These are phyloP conservation scores for Icerya purchasi DNA, from an alignment of 2,888 invertebrate species.

Conservation along the genomic window DNA sequence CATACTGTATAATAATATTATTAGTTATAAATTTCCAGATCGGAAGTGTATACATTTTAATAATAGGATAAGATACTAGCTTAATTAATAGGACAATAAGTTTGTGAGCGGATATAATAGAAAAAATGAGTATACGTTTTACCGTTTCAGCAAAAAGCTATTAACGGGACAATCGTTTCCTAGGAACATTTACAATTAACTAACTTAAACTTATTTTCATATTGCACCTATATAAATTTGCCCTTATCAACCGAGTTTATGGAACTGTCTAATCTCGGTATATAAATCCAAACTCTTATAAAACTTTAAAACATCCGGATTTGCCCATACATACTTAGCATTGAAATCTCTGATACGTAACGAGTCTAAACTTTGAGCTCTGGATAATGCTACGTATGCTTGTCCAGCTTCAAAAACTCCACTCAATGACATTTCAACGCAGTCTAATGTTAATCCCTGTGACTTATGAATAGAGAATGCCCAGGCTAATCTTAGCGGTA, in stretches of 20 bases:
- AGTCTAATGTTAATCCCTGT: conserved; percentile 68
- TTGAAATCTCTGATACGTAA: conserved; percentile 75
- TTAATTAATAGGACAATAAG: too few species aligned
- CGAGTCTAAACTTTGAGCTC: conserved; percentile 68
- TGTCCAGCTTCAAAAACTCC: conserved; percentile 90
- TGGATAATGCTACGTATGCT: conserved; percentile 83
- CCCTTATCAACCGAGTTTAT: conserved; percentile 4
- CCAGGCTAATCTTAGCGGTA: conserved; percentile 85
- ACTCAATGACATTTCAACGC: conserved; percentile 79
- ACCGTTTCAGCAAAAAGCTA: too few species aligned
- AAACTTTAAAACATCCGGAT: conserved; percentile 60
- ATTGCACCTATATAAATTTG: too few species aligned
- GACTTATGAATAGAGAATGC: conserved; percentile 96
- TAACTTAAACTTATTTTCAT: too few species aligned
- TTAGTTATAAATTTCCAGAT: too few species aligned
- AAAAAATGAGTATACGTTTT: too few species aligned
- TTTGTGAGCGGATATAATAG: too few species aligned
- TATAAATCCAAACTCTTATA: conserved; percentile 45
- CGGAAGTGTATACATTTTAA: too few species aligned
- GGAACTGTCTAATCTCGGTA: conserved; percentile 39
- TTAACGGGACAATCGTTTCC: too few species aligned
- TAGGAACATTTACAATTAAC: too few species aligned
- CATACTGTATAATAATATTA: too few species aligned
- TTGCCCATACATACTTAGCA: conserved; percentile 67
- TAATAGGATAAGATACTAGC: too few species aligned